Percentiles rank a stretch among this genome's conserved stretches.
Evolutionary conservation across 2,888 invertebrate species (phyloP).

Genomic region (Reticulitermes lucifugus): DNA sequence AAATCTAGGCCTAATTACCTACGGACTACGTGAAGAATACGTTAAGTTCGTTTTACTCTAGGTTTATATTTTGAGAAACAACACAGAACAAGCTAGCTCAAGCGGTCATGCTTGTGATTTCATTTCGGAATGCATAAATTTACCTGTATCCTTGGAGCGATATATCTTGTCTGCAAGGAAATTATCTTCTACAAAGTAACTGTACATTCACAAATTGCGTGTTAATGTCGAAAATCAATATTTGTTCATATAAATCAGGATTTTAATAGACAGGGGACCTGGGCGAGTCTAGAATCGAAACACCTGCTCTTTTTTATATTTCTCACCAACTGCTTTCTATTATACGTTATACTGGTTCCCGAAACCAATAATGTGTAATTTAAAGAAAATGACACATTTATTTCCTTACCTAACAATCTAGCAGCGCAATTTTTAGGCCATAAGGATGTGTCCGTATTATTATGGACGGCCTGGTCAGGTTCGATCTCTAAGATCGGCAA

Average conservation of each 20-base stretch:
- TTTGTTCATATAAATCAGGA: not conserved
- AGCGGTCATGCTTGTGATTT: no score
- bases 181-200: not conserved
- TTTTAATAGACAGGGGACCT: not conserved
- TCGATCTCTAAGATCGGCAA: no score
- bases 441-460: no score
- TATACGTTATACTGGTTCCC: not conserved
- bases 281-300: not conserved
- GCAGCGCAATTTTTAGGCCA: no score
- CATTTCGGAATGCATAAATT: not conserved
- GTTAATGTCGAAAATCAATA: not conserved
- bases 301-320: not conserved
- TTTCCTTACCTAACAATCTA: no score
- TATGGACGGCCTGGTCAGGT: no score
- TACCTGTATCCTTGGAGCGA: not conserved
- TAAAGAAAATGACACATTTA: not conserved
- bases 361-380: not conserved
- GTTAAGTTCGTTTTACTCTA: no score
- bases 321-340: not conserved
- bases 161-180: not conserved
- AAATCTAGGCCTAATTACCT: no score
- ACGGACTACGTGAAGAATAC: no score
- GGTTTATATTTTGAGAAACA: no score
- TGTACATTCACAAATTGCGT: not conserved
- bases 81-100: no score